Evolutionary conservation across 2,797 vertebrate species (phyloP).

Genomic region (Echiichthys vipera): DNA sequence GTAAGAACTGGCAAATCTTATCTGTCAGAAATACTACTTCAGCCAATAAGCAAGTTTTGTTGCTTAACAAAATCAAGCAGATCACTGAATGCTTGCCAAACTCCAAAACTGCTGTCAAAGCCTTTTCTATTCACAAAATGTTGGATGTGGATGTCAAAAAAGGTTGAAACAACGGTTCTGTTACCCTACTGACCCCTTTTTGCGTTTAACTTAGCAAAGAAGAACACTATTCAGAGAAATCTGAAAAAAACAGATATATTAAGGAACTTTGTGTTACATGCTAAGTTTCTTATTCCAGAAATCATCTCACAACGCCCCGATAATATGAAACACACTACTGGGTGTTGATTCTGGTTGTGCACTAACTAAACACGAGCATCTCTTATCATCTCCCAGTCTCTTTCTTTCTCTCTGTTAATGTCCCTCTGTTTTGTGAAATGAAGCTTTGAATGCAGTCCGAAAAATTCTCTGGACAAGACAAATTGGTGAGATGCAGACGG

Average conservation of each 20-base stretch:
- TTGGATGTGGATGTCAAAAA: constrained; percentile 18
- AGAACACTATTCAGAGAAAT: constrained; percentile 1
- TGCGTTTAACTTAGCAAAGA: constrained; percentile 23
- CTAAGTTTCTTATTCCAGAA: neutral
- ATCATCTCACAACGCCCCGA: neutral
- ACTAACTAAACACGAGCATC: neutral
- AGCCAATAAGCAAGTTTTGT: constrained; percentile 9
- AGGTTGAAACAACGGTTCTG: neutral
- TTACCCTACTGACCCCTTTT: neutral
- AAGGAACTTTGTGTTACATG: neutral
- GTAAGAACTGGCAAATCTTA: constrained; percentile 19
- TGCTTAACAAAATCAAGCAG: constrained; percentile 23
- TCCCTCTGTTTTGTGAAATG: constrained; percentile 3
- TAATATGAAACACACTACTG: constrained; percentile 23
- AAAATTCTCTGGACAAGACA: neutral
- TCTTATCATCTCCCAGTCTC: constrained; percentile 12
- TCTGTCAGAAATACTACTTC: constrained; percentile 27
- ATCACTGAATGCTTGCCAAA: constrained; percentile 22
- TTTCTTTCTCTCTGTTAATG: neutral
- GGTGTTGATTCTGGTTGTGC: constrained; percentile 33
- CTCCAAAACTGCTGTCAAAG: constrained; percentile 3
- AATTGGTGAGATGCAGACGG: constrained; percentile 2
- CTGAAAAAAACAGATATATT: neutral
- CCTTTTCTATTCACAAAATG: constrained; percentile 3
- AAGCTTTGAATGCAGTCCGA: neutral